Conservation (phyloP, 1,140 invertebrate genomes). For the Drosophila arizonae region DNA sequence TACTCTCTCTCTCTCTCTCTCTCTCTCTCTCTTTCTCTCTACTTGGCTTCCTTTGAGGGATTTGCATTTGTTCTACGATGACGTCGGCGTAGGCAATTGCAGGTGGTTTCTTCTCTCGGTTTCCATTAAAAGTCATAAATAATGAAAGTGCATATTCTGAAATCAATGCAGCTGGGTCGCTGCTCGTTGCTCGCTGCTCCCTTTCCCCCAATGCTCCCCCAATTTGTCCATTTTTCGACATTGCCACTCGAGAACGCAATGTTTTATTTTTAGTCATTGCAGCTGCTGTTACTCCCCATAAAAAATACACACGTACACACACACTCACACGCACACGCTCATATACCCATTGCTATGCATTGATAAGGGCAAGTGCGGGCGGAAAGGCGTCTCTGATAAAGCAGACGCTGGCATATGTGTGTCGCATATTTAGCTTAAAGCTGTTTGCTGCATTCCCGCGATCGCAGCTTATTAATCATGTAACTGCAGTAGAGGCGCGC, state of each 20-base stretch:
- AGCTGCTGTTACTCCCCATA: slow-evolving; percentile 41
- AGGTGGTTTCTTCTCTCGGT: slow-evolving; percentile 56
- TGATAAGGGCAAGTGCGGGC: slow-evolving; percentile 46
- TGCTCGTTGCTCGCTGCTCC: neutral
- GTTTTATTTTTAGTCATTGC: slow-evolving; percentile 54
- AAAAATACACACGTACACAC: slow-evolving; percentile 3
- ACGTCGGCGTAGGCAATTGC: slow-evolving; percentile 25
- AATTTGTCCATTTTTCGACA: slow-evolving; percentile 20
- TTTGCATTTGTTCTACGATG: slow-evolving; percentile 36
- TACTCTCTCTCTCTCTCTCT: neutral
- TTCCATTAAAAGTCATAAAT: slow-evolving; percentile 43
- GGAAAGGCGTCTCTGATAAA: slow-evolving; percentile 33
- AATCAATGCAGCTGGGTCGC: slow-evolving; percentile 47
- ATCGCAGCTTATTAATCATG: slow-evolving; percentile 35
- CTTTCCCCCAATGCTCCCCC: slow-evolving; percentile 8
- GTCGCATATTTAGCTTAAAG: slow-evolving; percentile 17
- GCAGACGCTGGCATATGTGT: slow-evolving; percentile 14
- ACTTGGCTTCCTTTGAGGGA: neutral
- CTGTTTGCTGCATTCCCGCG: slow-evolving; percentile 7
- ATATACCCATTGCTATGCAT: slow-evolving; percentile 10
- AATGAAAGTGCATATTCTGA: slow-evolving; percentile 53
- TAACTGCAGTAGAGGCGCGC: slow-evolving; percentile 5
- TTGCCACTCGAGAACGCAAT: slow-evolving; percentile 33
- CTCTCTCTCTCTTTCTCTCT: neutral
- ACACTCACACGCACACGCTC: neutral